These are phyloP conservation scores for Prionailurus viverrinus DNA, from an alignment of 2,113 vertebrate genomes.

Conservation along the genomic window DNA sequence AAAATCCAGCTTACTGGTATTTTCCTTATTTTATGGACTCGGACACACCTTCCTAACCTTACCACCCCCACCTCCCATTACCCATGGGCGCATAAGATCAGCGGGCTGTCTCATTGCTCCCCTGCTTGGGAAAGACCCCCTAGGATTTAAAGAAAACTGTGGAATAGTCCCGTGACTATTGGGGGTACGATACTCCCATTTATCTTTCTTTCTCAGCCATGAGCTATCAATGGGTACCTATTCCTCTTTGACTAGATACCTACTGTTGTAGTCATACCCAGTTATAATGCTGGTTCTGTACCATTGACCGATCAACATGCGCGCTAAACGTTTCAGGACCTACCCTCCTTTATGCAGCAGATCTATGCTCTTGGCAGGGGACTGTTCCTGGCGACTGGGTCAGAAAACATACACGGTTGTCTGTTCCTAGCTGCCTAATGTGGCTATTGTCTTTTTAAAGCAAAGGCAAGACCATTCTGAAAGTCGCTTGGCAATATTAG, in stretches of 20 bases:
- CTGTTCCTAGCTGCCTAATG: not conserved
- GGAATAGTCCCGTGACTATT: accelerated
- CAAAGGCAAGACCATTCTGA: not conserved
- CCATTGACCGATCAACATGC: too few species aligned
- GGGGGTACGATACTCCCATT: accelerated
- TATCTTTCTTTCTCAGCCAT: accelerated
- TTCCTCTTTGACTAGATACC: not conserved
- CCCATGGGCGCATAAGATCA: accelerated
- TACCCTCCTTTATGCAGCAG: not conserved
- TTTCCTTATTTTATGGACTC: not conserved
- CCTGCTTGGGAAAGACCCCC: not conserved
- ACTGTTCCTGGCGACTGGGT: not conserved
- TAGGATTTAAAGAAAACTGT: not conserved
- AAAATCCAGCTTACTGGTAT: not conserved
- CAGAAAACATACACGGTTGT: not conserved
- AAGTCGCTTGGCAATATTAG: not conserved
- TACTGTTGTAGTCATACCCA: too few species aligned
- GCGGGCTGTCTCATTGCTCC: too few species aligned
- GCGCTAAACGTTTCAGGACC: too few species aligned
- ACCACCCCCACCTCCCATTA: accelerated
- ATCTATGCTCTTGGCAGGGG: not conserved
- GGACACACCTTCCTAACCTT: not conserved
- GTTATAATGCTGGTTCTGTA: too few species aligned
- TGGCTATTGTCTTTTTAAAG: not conserved
- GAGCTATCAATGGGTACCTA: accelerated